Evolutionary conservation across 2,888 invertebrate genomes (phyloP), one percentile per base, ranked within the genome.

Genomic region (Cheilosia vulpina): DNA sequence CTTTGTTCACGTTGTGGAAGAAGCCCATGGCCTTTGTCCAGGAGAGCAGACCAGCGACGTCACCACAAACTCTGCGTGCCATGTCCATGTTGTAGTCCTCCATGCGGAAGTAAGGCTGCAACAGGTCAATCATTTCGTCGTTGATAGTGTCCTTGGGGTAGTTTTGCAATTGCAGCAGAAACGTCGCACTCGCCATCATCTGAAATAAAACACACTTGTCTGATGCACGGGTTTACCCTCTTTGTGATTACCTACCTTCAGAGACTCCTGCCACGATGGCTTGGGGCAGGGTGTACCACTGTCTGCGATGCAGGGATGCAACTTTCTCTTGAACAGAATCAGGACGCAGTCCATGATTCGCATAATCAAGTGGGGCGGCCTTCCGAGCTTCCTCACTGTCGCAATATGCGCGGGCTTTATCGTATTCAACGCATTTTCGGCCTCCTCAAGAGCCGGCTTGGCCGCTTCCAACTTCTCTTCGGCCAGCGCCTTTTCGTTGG

Each of bases 21-120:
- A 98, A 97, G 0, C 96, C 95, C 98, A 98, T 98, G 1, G 98
- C 98, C 92, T 97, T 97, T 0, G 98, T 98, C 99, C 99, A 99
- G 0, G 98, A 98, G 2, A 98, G 92, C 13, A 99, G 93, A 2
- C 99, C 99, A 15, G 99, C 98, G 0, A 99, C 98, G 90, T 99
- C 98, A 69, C 98, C 98, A 90, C 98, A 99, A 4, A 98, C 98
- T 87, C 98, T 94, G 90, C 97, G 96, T 0, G 99, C 99, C 71
- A 96, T 98, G 89, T 99, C 98, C 96, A 98, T 97, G 90, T 97
- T 98, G 91, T 98, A 99, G 92, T 99, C 98, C 89, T 98, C 98
- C 97, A 98, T 97, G 91, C 96, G 95, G 89, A 98, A 97, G 92
- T 98, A 99, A 0, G 98, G 98, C 87, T 95, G 94, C 71, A 99